Evolutionary conservation across 1,140 invertebrate species (phyloP).

Genomic region (Hyposmocoma kahamanoa): DNA sequence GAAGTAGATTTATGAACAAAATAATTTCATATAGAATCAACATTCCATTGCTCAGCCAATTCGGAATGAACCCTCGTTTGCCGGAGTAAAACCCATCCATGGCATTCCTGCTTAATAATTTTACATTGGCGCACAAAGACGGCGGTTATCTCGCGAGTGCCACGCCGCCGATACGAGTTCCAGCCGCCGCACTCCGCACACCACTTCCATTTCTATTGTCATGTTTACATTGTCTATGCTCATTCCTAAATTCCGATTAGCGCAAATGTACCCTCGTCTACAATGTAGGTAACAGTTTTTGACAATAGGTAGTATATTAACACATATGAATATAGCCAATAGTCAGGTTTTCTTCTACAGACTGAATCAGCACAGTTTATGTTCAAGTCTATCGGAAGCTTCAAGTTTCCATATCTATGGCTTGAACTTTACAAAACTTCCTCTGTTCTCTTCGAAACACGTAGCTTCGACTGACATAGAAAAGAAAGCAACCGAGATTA

Average conservation of each 20-base stretch:
- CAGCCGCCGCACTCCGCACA: conserved; percentile 33
- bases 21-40: background rate
- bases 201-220: conserved; percentile 55
- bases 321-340: too few relatives aligned
- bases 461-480: background rate
- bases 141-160: conserved; percentile 60
- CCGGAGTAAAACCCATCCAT: background rate
- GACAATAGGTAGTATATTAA: too few relatives aligned
- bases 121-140: conserved; percentile 61
- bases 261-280: conserved; percentile 25
- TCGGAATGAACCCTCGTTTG: background rate
- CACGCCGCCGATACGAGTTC: conserved; percentile 57
- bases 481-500: background rate
- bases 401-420: conserved; percentile 21
- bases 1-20: background rate
- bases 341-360: background rate
- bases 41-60: background rate
- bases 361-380: background rate
- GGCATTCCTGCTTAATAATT: conserved; percentile 46
- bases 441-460: conserved; percentile 4
- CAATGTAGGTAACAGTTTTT: background rate
- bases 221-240: conserved; percentile 68
- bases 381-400: conserved; percentile 16
- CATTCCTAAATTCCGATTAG: conserved; percentile 59
- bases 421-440: conserved; percentile 22